These are phyloP conservation scores for Poeciliopsis occidentalis DNA, from an alignment of 2,113 vertebrate species.

Conservation along the genomic window DNA sequence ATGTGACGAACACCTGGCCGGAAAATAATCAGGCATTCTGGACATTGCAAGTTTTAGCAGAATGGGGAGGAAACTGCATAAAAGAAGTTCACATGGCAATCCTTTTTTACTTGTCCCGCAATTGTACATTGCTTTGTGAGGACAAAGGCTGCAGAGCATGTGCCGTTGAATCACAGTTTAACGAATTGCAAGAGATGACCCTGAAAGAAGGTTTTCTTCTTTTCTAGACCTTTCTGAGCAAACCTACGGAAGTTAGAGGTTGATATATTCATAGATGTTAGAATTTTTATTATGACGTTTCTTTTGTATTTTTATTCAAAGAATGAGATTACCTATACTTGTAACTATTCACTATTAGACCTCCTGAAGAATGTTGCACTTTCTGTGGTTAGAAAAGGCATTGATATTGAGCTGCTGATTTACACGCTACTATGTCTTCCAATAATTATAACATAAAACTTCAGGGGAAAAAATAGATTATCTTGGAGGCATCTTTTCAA, in stretches of 20 bases:
- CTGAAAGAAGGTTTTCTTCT: not conserved
- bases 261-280: not conserved
- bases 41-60: not conserved
- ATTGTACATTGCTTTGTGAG: conserved; percentile 1
- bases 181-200: not conserved
- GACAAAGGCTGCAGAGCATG: not conserved
- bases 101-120: conserved; percentile 1
- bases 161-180: not conserved
- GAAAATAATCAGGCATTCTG: not conserved
- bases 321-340: not conserved
- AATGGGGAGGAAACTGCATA: not conserved
- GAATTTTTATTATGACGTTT: not conserved
- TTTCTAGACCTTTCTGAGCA: not conserved
- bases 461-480: no score
- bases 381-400: not conserved
- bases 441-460: no score
- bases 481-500: not conserved
- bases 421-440: no score
- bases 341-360: not conserved
- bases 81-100: not conserved
- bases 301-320: not conserved
- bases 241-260: not conserved
- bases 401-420: not conserved
- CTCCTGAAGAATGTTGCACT: not conserved
- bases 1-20: no score